phyloP scores from a whole-genome alignment of 2,113 vertebrate species.

The Tylochromis polylepis region DNA sequence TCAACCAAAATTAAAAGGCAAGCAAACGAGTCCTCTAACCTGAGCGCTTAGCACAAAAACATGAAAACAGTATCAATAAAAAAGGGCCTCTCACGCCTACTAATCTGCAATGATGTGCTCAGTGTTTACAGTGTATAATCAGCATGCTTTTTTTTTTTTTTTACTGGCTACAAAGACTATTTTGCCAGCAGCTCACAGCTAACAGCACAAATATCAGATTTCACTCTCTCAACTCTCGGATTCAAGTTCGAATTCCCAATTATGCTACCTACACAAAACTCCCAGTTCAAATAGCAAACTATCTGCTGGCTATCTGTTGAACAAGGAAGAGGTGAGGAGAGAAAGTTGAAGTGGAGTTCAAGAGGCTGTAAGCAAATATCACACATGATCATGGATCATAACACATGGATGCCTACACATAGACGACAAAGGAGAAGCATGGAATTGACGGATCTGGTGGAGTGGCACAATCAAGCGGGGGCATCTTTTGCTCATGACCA shows the following conservation, averaged over 20 bases:
- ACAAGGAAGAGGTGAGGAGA: background rate
- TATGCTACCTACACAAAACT: background rate
- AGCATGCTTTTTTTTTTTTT: background rate
- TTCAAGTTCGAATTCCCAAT: background rate
- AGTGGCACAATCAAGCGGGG: background rate
- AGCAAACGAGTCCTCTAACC: background rate
- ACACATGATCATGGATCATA: background rate
- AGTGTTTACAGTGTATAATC: background rate
- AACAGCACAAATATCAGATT: background rate
- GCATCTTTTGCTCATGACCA: background rate
- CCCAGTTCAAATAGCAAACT: background rate
- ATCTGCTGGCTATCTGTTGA: background rate
- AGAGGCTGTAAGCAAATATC: background rate
- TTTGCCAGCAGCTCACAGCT: background rate
- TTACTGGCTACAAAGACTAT: background rate
- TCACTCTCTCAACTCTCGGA: background rate
- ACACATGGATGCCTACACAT: background rate
- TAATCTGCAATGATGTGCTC: background rate
- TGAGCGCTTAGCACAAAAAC: background rate
- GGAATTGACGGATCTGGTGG: background rate
- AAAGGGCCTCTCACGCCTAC: background rate
- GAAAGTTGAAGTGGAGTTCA: background rate
- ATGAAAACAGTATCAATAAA: background rate
- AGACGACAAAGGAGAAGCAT: background rate
- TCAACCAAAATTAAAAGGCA: background rate